Evolutionary conservation across 2,888 invertebrate species (phyloP), one percentile per base, ranked within the genome.

Genomic region (Chloroclysta siterata): DNA sequence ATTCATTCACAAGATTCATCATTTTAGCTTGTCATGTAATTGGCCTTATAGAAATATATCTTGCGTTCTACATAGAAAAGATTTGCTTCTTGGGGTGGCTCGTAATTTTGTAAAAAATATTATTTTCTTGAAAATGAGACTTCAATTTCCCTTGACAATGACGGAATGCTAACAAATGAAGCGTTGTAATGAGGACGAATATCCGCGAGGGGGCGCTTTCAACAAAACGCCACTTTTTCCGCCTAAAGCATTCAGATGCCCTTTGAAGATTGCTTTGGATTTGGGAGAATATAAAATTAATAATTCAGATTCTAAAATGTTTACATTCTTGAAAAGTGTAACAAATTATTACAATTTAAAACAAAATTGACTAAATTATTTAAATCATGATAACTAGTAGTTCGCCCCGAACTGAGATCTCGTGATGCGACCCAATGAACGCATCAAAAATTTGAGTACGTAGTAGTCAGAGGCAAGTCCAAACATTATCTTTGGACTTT

Each of bases 81-180:
- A 22, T 39, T 39, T 33, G 39, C 41, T n/a, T n/a, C 41, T 39
- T 28, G 28, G 33, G 55, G 36, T 36, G 39, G 15, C 36, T 33
- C 51, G 51, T 22, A 51, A 57, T 42, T 58, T 6, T 51, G 44
- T 44, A 39, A 44, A 58, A 60, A 44, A 54, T 50, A 29, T 50
- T 50, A 44, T 42, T 61, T 53, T 42, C 4, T 13, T n/a, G 8
- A 53, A 64, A 60, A 64, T 53, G 54, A 64, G 52, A 52, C 53
- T 56, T 60, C 58, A 61, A 65, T 61, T 58, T 65, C 11, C 48
- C 46, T 54, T 44, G 17, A 57, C 65, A 60, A 65, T 60, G 50
- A 57, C 53, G 50, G 50, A 60, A 59, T 61, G 61, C 61, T 65
- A 61, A 65, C 61, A 58, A 67, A 64, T 60, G 57, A 64, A 64